A percentile compares a stretch with the other conserved stretches of the same genome.
These are phyloP conservation scores for Ammodytes marinus DNA, from an alignment of 2,113 vertebrate species.

Conservation along the genomic window DNA sequence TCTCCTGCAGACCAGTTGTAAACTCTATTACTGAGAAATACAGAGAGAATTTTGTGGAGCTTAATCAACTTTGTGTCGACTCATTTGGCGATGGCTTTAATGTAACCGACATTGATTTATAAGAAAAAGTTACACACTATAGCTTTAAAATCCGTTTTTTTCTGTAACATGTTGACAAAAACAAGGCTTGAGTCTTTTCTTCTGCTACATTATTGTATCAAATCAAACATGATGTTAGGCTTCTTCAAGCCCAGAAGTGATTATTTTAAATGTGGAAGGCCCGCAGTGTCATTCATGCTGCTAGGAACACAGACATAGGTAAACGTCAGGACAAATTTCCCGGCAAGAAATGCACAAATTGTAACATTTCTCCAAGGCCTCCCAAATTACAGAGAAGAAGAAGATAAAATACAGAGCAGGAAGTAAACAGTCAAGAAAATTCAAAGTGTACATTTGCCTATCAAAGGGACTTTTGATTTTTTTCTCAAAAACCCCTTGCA, in stretches of 20 bases:
- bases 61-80: too few relatives aligned
- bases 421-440: conserved; percentile 30
- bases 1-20: too few relatives aligned
- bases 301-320: conserved; percentile 8
- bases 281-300: conserved; percentile 10
- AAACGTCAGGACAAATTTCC: background rate
- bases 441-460: conserved; percentile 45
- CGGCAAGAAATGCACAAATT: background rate
- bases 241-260: background rate
- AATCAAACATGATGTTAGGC: background rate
- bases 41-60: too few relatives aligned
- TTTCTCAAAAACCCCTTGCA: conserved; percentile 45
- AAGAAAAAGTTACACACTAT: too few relatives aligned
- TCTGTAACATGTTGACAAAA: background rate
- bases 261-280: background rate
- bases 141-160: background rate
- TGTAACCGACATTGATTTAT: too few relatives aligned
- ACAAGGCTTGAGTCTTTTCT: background rate
- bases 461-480: conserved; percentile 57
- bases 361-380: conserved; percentile 6
- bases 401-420: background rate
- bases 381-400: conserved; percentile 12
- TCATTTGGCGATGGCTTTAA: too few relatives aligned
- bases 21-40: too few relatives aligned
- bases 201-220: background rate